A percentile compares a stretch with the other conserved stretches of the same genome.
These are phyloP conservation scores for Rhyzopertha dominica DNA, from an alignment of 1,140 invertebrate species.

Conservation along the genomic window DNA sequence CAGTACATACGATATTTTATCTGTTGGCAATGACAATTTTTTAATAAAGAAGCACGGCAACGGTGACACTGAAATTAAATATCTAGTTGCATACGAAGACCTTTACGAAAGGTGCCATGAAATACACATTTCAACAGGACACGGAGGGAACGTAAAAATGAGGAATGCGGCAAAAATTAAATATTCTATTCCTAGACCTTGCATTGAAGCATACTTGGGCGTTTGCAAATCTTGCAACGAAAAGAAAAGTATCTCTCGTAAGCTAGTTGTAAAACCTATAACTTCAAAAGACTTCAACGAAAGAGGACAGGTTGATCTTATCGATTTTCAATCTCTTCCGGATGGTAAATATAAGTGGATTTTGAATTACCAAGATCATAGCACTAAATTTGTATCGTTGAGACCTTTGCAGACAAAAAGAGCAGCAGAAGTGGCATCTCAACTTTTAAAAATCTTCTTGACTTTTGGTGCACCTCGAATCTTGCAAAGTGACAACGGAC, in stretches of 20 bases:
- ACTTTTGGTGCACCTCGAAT: conserved; percentile 41
- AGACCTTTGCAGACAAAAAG: conserved; percentile 41
- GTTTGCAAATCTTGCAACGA: conserved; percentile 5
- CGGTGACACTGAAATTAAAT: no score
- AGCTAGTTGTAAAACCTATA: conserved; percentile 25
- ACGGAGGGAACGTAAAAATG: conserved; percentile 32
- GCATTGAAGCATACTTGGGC: background rate
- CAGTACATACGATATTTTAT: no score
- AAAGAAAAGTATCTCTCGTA: conserved; percentile 9
- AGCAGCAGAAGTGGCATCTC: conserved; percentile 38
- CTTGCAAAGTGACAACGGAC: conserved; percentile 44
- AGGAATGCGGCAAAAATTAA: background rate
- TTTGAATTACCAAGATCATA: conserved; percentile 46
- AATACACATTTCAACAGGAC: conserved; percentile 24
- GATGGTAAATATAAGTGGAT: conserved; percentile 40
- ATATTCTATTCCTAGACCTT: conserved; percentile 1
- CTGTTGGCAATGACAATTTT: no score
- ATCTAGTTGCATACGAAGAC: conserved; percentile 18
- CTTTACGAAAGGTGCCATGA: conserved; percentile 28
- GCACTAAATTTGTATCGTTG: conserved; percentile 46
- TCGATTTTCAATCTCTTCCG: conserved; percentile 34
- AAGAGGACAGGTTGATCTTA: conserved; percentile 38
- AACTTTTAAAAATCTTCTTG: conserved; percentile 45
- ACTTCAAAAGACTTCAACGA: conserved; percentile 23
- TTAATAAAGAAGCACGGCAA: no score